Percentiles rank a stretch among this genome's conserved stretches.
Conservation (phyloP, 2,113 vertebrate genomes). For the Guaruba guarouba region DNA sequence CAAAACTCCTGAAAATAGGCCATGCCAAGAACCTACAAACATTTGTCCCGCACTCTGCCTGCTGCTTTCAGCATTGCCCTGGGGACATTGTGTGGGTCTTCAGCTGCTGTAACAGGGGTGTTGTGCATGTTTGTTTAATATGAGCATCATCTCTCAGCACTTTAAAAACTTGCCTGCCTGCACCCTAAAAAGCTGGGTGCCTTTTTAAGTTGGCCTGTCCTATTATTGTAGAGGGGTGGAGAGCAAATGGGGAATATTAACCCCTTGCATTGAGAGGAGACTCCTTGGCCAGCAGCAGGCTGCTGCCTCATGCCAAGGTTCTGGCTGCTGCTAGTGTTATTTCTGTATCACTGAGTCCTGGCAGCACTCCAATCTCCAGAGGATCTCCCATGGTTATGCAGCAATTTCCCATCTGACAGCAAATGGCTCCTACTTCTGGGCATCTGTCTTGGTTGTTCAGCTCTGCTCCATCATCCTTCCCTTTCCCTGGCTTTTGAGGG, state of each 20-base stretch:
- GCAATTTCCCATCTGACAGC: not conserved
- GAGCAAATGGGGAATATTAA: not conserved
- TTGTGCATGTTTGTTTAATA: not conserved
- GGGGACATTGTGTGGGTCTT: not conserved
- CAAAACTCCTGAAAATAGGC: not conserved
- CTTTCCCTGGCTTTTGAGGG: not conserved
- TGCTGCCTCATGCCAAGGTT: not conserved
- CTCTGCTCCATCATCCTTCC: not conserved
- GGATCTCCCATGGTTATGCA: not conserved
- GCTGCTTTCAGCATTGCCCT: not conserved
- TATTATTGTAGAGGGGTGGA: not conserved
- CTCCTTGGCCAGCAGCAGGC: not conserved
- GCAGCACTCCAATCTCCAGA: not conserved
- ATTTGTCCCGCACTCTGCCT: not conserved
- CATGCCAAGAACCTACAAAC: not conserved
- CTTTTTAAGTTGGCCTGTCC: not conserved
- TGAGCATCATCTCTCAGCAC: accelerated
- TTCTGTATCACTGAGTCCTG: not conserved
- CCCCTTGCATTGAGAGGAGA: not conserved
- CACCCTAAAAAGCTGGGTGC: not conserved
- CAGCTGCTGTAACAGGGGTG: not conserved
- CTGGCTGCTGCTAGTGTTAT: not conserved
- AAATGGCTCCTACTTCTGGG: not conserved
- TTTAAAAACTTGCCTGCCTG: not conserved
- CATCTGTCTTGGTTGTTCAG: not conserved